Evolutionary conservation across 2,113 vertebrate genomes (phyloP).

Genomic region (Hippocampus mohnikei): DNA sequence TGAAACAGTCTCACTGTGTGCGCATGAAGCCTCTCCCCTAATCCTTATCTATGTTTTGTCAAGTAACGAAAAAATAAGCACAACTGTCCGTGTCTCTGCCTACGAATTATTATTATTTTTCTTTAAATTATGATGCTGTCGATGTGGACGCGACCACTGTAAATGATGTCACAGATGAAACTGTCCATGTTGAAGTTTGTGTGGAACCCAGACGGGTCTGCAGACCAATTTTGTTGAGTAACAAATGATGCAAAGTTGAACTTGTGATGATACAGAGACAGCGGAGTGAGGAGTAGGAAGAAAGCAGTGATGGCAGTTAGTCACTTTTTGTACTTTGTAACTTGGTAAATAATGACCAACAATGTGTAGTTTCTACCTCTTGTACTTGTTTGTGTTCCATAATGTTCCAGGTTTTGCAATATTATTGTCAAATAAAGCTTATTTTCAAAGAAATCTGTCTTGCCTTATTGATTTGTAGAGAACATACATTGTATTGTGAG

Average conservation of each 20-base stretch:
- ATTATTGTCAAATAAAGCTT: constrained; percentile 44
- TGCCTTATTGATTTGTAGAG: background rate
- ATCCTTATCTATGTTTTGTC: constrained; percentile 25
- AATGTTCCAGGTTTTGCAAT: constrained; percentile 10
- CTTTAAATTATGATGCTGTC: constrained; percentile 57
- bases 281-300: constrained; percentile 57
- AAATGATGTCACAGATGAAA: constrained; percentile 5
- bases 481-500: background rate
- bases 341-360: background rate
- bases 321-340: background rate
- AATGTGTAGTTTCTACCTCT: constrained; percentile 28
- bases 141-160: constrained; percentile 48
- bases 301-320: constrained; percentile 8
- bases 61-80: constrained; percentile 19
- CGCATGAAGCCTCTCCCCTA: constrained; percentile 25
- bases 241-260: constrained; percentile 28
- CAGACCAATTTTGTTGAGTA: constrained; percentile 21
- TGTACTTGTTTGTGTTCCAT: constrained; percentile 19
- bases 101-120: constrained; percentile 52
- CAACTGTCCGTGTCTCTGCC: constrained; percentile 29
- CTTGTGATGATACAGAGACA: constrained; percentile 49
- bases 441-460: background rate
- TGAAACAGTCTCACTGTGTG: constrained; percentile 57
- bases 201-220: constrained; percentile 18
- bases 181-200: constrained; percentile 4